Base-by-base conservation (phyloP, 2,888 invertebrate genomes). In the Platerodrilus igneus region DNA sequence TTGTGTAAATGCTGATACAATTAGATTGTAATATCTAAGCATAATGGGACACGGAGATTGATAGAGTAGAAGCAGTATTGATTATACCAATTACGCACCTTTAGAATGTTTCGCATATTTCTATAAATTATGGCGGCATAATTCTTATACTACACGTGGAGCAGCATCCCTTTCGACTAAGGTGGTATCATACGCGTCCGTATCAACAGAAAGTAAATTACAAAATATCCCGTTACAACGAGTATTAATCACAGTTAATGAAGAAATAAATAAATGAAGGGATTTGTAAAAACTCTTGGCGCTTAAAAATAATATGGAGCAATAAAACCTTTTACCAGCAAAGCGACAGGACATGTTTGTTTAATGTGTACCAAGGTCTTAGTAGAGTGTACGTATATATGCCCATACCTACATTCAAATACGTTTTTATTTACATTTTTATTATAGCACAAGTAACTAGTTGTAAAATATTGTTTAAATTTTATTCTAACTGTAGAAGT, bases 1-100 rank as follows among this genome's bases (percentile, higher is more conserved):
- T 59, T 60, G 63, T 58, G 57, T 56, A 56, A 57, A 60, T 56
- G 59, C 58, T 56, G 59, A 59, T 61, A 60, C 63, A 62, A 62
- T 62, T 63, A 62, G 60, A 62, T 60, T 58, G 59, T 59, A 60
- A 61, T 57, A 59, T 53, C 44, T 44, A 51, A 53, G n/a, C 48
- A 53, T 53, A 53, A 50, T 48, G 38, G 42, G 49, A 50, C 47
- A 46, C 45, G 46, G 31, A 52, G 56, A 55, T 55, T 51, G 51
- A 56, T 49, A 47, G 54, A 54, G 54, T 56, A 54, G n/a, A n/a
- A n/a, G 51, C 44, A 36, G 19, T 27, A 35, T 30, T 30, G 14
- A 34, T 16, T 38, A 33, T 25, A 43, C 31, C 43, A 35, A 43
- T 43, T 43, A 43, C 43, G 43, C 43, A 43, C 43, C 43, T 43